Evolutionary conservation across 2,113 vertebrate genomes (phyloP), one percentile per base, ranked within the genome.

Genomic region (Coptodon rendalli): DNA sequence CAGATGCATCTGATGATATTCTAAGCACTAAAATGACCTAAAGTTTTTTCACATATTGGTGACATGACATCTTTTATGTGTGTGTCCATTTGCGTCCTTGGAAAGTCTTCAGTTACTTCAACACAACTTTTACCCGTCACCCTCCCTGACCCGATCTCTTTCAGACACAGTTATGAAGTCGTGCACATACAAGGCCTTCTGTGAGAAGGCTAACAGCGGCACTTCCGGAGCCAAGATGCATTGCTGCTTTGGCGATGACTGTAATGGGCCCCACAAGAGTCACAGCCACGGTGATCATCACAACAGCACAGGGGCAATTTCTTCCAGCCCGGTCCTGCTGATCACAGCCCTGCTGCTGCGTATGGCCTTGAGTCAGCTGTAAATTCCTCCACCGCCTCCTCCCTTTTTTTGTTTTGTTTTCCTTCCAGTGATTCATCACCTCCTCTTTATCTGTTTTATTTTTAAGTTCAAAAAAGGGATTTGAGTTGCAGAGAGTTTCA

Each of bases 151-250:
- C 34, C 3, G 1, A 24, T 86, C 36, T 83, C 82, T 89, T 93
- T 85, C 95, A 98, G 97, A 97, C 95, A 97, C 96, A 0, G 50
- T 98, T 90, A 95, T 97, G 76, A 98, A 97, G 56, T 97, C 97
- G 1, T 98, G 97, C 89, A 94, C 97, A 22, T 98, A 97, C 93
- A 97, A 97, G 88, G 96, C 95, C 16, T 98, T 97, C 96, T 97
- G 97, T 8, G 97, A 97, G 36, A 97, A 97, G 84, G 96, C 96
- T 1, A 93, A 95, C 2, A 91, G 93, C 5, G 88, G 91, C 19
- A 91, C 87, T 79, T 94, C 96, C 0, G 96, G 95, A 1, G 95
- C 96, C 71, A 97, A 96, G 56, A 90, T 97, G 94, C 94, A 94
- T 16, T 98, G 97, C 86, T 98, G 97, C 87, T 97, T 96, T 82